Evolutionary conservation across 1,140 invertebrate species (phyloP).

Genomic region (Apocrypta bakeri): DNA sequence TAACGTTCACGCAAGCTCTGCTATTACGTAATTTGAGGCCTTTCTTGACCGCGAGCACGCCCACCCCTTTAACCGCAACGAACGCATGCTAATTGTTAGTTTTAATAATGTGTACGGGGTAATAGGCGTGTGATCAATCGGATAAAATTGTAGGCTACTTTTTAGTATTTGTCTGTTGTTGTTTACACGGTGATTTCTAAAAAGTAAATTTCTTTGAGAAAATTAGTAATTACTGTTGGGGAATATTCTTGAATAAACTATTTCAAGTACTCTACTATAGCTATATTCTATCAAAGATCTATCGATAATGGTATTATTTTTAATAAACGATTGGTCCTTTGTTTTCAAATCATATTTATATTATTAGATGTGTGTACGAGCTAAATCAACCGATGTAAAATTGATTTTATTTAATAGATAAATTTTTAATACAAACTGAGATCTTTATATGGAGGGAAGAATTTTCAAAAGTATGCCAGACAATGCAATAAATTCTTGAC

Average conservation of each 20-base stretch:
- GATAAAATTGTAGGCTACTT: not conserved
- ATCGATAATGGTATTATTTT: too few species aligned
- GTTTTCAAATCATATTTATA: too few species aligned
- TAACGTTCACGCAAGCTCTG: not conserved
- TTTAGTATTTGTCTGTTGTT: not conserved
- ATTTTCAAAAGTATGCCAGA: not conserved
- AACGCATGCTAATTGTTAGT: not conserved
- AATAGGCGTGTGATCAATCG: not conserved
- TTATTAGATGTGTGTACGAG: too few species aligned
- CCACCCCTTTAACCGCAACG: not conserved
- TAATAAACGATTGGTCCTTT: too few species aligned
- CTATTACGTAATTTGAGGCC: constrained; percentile 17
- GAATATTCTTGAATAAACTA: too few species aligned
- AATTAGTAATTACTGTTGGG: too few species aligned
- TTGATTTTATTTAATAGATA: too few species aligned
- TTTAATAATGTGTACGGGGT: not conserved
- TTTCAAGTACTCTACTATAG: too few species aligned
- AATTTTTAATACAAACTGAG: not conserved
- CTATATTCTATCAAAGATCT: too few species aligned
- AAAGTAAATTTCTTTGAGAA: too few species aligned
- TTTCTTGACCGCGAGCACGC: not conserved
- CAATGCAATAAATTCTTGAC: not conserved
- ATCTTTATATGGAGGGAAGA: not conserved
- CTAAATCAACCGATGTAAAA: too few species aligned
- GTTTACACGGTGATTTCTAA: too few species aligned